Percentiles rank a stretch among this genome's conserved stretches.
Conservation (phyloP, 2,113 vertebrate species). For the Gnathonemus echidnorhynchus region DNA sequence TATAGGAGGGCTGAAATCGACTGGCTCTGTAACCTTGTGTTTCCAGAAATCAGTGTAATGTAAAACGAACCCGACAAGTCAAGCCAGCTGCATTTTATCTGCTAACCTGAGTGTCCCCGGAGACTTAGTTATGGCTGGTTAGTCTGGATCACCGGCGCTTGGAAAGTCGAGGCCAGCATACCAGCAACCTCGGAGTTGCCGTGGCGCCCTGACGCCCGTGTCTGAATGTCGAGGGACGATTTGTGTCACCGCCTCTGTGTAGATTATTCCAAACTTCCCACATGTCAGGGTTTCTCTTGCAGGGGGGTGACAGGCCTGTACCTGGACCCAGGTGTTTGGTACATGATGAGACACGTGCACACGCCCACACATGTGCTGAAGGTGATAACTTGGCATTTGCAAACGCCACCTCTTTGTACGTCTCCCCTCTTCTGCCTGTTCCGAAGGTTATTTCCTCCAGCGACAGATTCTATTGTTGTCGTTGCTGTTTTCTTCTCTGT, state of each 20-base stretch:
- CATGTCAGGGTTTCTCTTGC: background rate
- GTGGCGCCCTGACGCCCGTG: background rate
- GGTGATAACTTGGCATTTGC: background rate
- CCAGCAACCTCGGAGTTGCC: background rate
- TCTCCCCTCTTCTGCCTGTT: background rate
- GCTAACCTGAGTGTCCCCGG: background rate
- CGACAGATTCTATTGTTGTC: background rate
- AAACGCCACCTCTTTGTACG: background rate
- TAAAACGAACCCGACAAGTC: background rate
- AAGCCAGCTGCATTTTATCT: background rate
- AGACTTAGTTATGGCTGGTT: background rate
- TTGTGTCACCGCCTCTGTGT: background rate
- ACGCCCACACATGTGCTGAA: slow-evolving; percentile 7
- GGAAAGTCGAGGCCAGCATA: background rate
- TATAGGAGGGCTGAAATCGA: background rate
- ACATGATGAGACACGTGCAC: background rate
- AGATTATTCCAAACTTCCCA: background rate
- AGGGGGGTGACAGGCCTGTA: background rate
- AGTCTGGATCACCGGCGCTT: background rate
- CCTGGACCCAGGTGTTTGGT: background rate
- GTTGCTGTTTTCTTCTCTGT: background rate
- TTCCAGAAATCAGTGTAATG: slow-evolving; percentile 8
- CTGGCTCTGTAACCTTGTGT: background rate
- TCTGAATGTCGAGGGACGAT: background rate
- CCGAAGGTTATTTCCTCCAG: background rate